phyloP scores from a whole-genome alignment of 2,888 invertebrate genomes.

The Halictus ligatus region DNA sequence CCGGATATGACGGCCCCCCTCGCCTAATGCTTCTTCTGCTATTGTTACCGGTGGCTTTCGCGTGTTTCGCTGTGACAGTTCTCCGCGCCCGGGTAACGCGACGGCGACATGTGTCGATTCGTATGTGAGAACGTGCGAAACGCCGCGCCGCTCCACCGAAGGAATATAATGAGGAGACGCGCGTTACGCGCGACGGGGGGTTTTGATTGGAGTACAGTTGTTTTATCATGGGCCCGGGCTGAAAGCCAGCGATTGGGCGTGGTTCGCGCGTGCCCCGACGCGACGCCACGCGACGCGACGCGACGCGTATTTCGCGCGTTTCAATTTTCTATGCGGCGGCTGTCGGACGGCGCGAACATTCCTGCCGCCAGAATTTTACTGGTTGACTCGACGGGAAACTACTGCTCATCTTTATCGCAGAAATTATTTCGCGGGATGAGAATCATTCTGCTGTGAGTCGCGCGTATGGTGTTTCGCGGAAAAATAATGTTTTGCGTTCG shows the following conservation, averaged over 20 bases:
- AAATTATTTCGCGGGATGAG: too few species aligned
- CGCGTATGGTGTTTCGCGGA: too few species aligned
- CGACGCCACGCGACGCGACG: not conserved
- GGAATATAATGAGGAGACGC: slow-evolving; percentile 25
- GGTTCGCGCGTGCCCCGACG: not conserved
- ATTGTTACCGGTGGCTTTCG: slow-evolving; percentile 33
- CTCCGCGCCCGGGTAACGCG: not conserved
- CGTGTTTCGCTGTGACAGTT: slow-evolving; percentile 20
- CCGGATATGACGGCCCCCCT: slow-evolving; percentile 30
- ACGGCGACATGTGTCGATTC: slow-evolving; percentile 43
- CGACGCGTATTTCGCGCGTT: not conserved
- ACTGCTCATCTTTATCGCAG: too few species aligned
- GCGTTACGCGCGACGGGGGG: not conserved
- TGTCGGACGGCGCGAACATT: not conserved
- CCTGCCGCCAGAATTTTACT: not conserved
- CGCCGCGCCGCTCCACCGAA: not conserved
- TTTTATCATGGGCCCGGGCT: not conserved
- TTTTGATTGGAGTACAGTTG: slow-evolving; percentile 28
- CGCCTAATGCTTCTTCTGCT: slow-evolving; percentile 40
- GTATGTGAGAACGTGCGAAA: slow-evolving; percentile 14
- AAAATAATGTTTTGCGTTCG: too few species aligned
- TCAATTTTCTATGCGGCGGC: not conserved
- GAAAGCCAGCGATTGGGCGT: slow-evolving; percentile 8
- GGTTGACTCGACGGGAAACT: not conserved
- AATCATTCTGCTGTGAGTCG: too few species aligned